phyloP scores from a whole-genome alignment of 2,113 vertebrate genomes.

The Vulpes lagopus region DNA sequence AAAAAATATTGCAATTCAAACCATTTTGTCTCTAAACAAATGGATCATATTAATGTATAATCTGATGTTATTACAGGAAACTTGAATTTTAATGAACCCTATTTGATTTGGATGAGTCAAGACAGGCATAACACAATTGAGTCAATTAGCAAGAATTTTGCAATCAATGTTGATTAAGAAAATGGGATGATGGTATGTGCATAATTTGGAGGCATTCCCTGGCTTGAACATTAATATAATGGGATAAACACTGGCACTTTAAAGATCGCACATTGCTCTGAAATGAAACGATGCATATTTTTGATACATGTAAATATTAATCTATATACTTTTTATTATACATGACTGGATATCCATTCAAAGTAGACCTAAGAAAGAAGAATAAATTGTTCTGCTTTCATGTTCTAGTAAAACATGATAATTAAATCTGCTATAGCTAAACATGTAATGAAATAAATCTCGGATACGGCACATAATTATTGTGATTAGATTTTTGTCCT shows the following conservation, averaged over 20 bases:
- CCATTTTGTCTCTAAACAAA: slow-evolving; percentile 73
- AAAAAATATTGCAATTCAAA: slow-evolving; percentile 62
- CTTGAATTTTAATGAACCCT: slow-evolving; percentile 78
- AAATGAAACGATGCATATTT: slow-evolving; percentile 4
- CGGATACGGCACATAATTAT: background rate
- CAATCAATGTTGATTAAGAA: slow-evolving; percentile 83
- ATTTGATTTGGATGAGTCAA: slow-evolving; percentile 81
- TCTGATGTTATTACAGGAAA: slow-evolving; percentile 75
- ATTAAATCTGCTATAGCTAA: slow-evolving; percentile 19
- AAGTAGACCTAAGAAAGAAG: background rate
- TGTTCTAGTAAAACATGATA: slow-evolving; percentile 25
- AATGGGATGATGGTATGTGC: slow-evolving; percentile 71
- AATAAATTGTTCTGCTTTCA: background rate
- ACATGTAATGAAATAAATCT: slow-evolving; percentile 51
- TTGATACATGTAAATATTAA: background rate
- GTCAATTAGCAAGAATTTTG: slow-evolving; percentile 82
- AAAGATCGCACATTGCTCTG: slow-evolving; percentile 10
- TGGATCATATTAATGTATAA: slow-evolving; percentile 72
- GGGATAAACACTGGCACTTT: slow-evolving; percentile 44
- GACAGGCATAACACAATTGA: slow-evolving; percentile 81
- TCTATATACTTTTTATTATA: slow-evolving; percentile 4
- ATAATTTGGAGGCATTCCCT: slow-evolving; percentile 74
- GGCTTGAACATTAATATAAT: slow-evolving; percentile 61
- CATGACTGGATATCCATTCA: slow-evolving; percentile 11
- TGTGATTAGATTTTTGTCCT: slow-evolving; percentile 16